Evolutionary conservation across 2,888 invertebrate species (phyloP).

Genomic region (Pammene aurita): DNA sequence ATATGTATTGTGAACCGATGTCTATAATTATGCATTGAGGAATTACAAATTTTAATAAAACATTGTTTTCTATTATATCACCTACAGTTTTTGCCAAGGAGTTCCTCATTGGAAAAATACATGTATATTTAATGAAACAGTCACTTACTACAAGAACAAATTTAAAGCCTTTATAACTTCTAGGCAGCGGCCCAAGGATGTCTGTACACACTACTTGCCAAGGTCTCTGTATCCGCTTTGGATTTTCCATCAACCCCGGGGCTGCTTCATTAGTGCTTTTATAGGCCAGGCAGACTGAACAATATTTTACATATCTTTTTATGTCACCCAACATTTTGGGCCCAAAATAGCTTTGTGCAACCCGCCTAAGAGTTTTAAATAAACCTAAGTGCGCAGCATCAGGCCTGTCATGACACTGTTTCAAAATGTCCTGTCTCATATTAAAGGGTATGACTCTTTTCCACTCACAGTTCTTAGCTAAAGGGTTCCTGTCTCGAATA

Average conservation of each 20-base stretch:
- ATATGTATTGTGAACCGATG: neutral
- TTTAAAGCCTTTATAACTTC: neutral
- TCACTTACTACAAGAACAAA: neutral
- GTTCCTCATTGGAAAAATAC: neutral
- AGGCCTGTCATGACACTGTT: neutral
- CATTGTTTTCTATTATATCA: neutral
- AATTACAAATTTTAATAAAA: neutral
- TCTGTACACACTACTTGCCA: slow-evolving; percentile 4
- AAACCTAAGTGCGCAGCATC: neutral
- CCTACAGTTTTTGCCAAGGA: neutral
- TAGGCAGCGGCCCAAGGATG: neutral
- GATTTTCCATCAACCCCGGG: slow-evolving; percentile 1
- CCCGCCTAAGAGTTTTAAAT: neutral
- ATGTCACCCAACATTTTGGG: neutral
- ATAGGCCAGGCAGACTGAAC: neutral
- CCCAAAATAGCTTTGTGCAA: neutral
- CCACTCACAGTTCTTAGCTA: neutral
- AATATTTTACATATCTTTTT: neutral
- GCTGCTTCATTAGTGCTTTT: neutral
- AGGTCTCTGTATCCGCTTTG: neutral
- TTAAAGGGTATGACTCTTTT: neutral
- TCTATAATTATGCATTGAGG: neutral
- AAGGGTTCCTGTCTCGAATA: neutral
- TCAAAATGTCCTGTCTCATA: neutral
- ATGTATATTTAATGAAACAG: neutral